Evolutionary conservation across 2,113 vertebrate species (phyloP).

Genomic region (Okapia johnstoni): DNA sequence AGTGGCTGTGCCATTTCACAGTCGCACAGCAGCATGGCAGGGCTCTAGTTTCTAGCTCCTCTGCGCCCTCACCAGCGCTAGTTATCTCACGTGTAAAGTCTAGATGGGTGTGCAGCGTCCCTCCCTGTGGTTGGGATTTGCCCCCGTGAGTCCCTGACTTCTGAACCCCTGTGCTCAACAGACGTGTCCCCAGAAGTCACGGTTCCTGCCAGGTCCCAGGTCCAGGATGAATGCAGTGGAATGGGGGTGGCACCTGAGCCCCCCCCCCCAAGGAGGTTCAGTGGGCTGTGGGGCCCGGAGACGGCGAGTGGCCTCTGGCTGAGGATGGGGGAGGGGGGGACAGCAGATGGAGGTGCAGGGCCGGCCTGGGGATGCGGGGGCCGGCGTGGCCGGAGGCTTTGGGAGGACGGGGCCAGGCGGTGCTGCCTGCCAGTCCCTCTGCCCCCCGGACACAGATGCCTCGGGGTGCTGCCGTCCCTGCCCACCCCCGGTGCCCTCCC

Average conservation of each 20-base stretch:
- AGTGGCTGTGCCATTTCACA: accelerated
- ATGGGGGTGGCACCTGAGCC: not conserved
- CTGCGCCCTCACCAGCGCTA: accelerated
- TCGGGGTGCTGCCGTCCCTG: accelerated
- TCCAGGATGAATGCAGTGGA: not conserved
- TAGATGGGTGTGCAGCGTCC: accelerated
- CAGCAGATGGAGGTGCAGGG: accelerated
- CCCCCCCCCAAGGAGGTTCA: accelerated
- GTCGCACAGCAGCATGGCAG: accelerated
- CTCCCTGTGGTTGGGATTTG: not conserved
- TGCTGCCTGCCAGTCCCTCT: not conserved
- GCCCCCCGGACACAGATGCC: not conserved
- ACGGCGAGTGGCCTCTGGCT: too few species aligned
- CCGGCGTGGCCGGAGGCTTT: not conserved
- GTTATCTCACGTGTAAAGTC: too few species aligned
- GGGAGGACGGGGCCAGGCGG: not conserved
- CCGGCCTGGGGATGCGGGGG: accelerated
- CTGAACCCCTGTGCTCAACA: not conserved
- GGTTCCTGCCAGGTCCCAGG: not conserved
- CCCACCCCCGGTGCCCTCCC: not conserved
- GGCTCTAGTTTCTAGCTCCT: not conserved
- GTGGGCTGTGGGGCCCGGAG: not conserved
- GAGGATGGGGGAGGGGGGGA: not conserved
- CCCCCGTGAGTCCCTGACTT: too few species aligned
- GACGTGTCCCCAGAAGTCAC: not conserved